These are phyloP conservation scores for Acyrthosiphon pisum DNA, from an alignment of 1,140 invertebrate genomes.

Conservation along the genomic window DNA sequence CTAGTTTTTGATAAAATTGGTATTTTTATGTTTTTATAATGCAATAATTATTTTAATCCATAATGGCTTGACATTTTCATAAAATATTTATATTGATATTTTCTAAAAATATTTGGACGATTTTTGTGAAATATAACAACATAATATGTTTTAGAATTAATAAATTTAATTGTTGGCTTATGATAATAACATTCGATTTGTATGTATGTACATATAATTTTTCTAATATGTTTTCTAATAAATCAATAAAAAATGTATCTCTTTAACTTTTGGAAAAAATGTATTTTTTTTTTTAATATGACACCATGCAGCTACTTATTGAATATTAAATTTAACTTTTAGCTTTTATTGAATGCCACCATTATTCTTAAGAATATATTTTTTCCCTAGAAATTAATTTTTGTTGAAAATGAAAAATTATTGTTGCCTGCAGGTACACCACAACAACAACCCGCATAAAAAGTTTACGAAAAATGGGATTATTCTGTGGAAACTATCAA, in stretches of 20 bases:
- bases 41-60: too few species aligned
- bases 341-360: neutral
- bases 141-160: too few species aligned
- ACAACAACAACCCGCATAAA: neutral
- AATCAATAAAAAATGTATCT: neutral
- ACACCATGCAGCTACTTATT: neutral
- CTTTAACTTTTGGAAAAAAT: neutral
- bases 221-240: too few species aligned
- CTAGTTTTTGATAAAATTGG: too few species aligned
- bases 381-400: neutral
- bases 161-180: too few species aligned
- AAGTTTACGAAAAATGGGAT: constrained; percentile 3
- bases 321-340: neutral
- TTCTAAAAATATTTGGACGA: too few species aligned
- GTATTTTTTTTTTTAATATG: neutral
- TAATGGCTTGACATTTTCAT: too few species aligned
- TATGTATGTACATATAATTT: too few species aligned
- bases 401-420: constrained; percentile 9
- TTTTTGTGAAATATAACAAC: too few species aligned
- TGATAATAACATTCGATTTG: too few species aligned
- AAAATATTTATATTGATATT: too few species aligned
- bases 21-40: too few species aligned
- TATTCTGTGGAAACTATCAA: neutral
- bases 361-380: neutral
- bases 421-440: neutral